Conservation (phyloP, 1,140 invertebrate genomes). For the Watersipora subatra region DNA sequence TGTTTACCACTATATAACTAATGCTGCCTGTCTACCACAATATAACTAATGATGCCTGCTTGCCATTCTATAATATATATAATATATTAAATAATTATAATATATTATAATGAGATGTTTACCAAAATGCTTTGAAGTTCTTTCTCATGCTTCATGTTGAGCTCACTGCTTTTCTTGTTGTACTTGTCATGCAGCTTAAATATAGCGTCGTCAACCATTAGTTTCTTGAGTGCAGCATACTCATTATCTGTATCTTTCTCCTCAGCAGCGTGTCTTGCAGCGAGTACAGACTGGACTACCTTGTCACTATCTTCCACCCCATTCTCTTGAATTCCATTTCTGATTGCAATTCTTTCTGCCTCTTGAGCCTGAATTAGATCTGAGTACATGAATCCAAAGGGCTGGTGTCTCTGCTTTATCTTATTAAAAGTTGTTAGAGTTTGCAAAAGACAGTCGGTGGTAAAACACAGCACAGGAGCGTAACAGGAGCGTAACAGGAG, state of each 20-base stretch:
- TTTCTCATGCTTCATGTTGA: conserved; percentile 22
- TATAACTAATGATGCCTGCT: too few species aligned
- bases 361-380: conserved; percentile 19
- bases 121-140: too few species aligned
- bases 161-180: conserved; percentile 19
- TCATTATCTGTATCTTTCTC: conserved; percentile 24
- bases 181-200: conserved; percentile 27
- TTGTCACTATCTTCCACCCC: conserved; percentile 31
- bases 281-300: conserved; percentile 29
- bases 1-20: too few species aligned
- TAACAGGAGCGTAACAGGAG: too few species aligned
- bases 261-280: conserved; percentile 29
- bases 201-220: conserved; percentile 30
- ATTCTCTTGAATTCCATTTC: conserved; percentile 32
- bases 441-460: too few species aligned
- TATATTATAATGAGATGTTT: too few species aligned
- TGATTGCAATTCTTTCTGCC: conserved; percentile 27
- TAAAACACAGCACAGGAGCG: too few species aligned
- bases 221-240: conserved; percentile 22
- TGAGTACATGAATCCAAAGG: not conserved
- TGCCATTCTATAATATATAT: too few species aligned
- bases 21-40: too few species aligned
- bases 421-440: too few species aligned
- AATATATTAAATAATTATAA: too few species aligned
- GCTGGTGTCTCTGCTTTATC: too few species aligned